Evolutionary conservation across 1,140 invertebrate species (phyloP).

Genomic region (Pseudomyrmex gracilis): DNA sequence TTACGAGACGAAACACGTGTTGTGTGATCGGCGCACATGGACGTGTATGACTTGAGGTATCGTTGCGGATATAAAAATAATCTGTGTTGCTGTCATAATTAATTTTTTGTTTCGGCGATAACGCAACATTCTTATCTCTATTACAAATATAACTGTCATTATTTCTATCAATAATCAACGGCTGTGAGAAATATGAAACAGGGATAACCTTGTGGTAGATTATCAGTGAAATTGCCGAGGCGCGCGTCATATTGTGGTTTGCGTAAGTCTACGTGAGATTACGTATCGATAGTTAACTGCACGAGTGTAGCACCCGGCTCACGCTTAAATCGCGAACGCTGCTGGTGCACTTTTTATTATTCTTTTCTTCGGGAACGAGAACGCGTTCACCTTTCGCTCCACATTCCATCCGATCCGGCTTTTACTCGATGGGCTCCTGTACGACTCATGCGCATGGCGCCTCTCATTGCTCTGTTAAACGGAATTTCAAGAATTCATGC

Average conservation of each 20-base stretch:
- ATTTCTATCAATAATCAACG: neutral
- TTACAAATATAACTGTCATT: neutral
- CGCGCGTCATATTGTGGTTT: too few species aligned
- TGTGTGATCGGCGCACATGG: conserved; percentile 50
- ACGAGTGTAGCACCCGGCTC: conserved; percentile 14
- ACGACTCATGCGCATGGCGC: conserved; percentile 48
- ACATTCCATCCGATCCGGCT: conserved; percentile 66
- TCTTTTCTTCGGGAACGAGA: conserved; percentile 66
- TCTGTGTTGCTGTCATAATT: neutral
- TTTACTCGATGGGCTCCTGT: conserved; percentile 58
- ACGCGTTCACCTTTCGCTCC: conserved; percentile 76
- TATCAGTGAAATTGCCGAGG: too few species aligned
- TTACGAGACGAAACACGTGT: neutral
- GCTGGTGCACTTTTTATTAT: conserved; percentile 51
- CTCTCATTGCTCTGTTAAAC: conserved; percentile 38
- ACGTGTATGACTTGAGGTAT: conserved; percentile 71
- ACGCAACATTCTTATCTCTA: neutral
- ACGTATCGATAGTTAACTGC: conserved; percentile 5
- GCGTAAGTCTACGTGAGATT: neutral
- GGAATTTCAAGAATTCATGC: conserved; percentile 71
- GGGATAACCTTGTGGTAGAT: neutral
- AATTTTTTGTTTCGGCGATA: neutral
- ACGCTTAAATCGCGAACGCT: conserved; percentile 40
- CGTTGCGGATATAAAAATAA: neutral
- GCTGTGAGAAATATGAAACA: neutral